Evolutionary conservation across 1,140 invertebrate genomes (phyloP).

Genomic region (Procambarus virginalis): DNA sequence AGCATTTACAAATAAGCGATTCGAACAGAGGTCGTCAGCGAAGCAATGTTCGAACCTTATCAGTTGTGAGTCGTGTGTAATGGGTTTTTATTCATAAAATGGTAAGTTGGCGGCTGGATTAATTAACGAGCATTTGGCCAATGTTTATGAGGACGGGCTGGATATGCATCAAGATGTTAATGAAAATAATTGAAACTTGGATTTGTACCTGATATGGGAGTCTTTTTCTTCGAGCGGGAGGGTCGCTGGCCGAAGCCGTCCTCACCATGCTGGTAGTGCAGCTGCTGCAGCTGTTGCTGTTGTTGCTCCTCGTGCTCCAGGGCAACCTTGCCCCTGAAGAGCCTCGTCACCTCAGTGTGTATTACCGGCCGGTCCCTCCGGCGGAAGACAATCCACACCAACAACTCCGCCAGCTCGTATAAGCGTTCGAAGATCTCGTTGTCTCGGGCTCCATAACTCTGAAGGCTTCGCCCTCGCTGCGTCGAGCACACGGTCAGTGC

Average conservation of each 20-base stretch:
- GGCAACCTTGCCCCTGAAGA: slow-evolving; percentile 44
- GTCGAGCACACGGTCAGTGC: too few species aligned
- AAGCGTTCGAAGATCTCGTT: slow-evolving; percentile 49
- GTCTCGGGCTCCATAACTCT: slow-evolving; percentile 40
- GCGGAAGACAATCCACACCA: slow-evolving; percentile 50
- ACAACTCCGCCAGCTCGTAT: slow-evolving; percentile 39
- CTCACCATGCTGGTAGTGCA: slow-evolving; percentile 21
- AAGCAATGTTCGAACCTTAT: too few species aligned
- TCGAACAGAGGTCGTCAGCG: too few species aligned
- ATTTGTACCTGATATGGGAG: slow-evolving; percentile 12
- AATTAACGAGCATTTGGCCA: too few species aligned
- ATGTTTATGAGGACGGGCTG: too few species aligned
- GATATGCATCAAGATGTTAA: too few species aligned
- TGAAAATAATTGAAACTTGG: too few species aligned
- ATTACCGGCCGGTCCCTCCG: slow-evolving; percentile 40
- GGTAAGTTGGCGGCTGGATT: too few species aligned
- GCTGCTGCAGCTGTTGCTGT: slow-evolving; percentile 18
- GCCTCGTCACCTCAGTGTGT: slow-evolving; percentile 48
- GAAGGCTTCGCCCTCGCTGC: slow-evolving; percentile 39
- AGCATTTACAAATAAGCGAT: too few species aligned
- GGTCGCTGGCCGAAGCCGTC: background rate
- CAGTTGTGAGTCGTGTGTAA: too few species aligned
- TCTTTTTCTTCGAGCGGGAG: background rate
- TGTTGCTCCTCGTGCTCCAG: slow-evolving; percentile 26
- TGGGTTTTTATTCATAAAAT: too few species aligned